Evolutionary conservation across 2,888 invertebrate species (phyloP), one percentile per base, ranked within the genome.

Genomic region (Drosophila putrida): DNA sequence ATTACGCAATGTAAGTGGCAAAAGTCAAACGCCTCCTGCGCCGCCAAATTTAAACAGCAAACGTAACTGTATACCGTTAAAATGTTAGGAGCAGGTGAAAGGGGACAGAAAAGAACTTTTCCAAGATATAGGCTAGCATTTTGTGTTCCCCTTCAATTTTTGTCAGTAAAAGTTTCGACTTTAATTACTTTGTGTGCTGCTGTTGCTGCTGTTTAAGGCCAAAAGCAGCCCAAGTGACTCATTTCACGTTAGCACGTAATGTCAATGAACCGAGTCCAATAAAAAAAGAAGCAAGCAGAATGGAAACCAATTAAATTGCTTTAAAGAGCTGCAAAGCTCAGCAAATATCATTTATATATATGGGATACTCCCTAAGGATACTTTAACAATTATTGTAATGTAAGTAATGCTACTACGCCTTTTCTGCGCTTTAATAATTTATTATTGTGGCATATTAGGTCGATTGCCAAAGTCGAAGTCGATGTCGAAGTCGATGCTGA

Each of bases 261-360:
- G 80, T 44, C 72, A 57, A 60, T 81, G 79, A 79, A 71, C 49
- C 54, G 51, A 27, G 57, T 55, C 43, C 33, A 80, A 75, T 63
- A 73, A 85, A 82, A 72, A 20, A 15, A 15, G 44, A 44, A 53
- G 13, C 10, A 27, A 41, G 13, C 10, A 27, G 36, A 71, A 64
- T 36, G 59, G 35, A 78, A 80, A 68, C 63, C 89, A 86, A 82
- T 88, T 82, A 86, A 83, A 76, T 57, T 46, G 55, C 65, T 74
- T 86, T 86, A 82, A 88, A 72, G 58, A 59, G 61, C 73, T 66
- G 82, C 67, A 41, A 64, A 70, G 75, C 63, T 55, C 38, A 43
- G 65, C 62, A 55, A 31, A 57, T 39, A 38, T 11, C 28, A 61
- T 35, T 36, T 44, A 27, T 11, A n/a, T 41, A 2, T 31, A 0